Base-by-base conservation (phyloP, 2,113 vertebrate species). In the Melanerpes formicivorus region DNA sequence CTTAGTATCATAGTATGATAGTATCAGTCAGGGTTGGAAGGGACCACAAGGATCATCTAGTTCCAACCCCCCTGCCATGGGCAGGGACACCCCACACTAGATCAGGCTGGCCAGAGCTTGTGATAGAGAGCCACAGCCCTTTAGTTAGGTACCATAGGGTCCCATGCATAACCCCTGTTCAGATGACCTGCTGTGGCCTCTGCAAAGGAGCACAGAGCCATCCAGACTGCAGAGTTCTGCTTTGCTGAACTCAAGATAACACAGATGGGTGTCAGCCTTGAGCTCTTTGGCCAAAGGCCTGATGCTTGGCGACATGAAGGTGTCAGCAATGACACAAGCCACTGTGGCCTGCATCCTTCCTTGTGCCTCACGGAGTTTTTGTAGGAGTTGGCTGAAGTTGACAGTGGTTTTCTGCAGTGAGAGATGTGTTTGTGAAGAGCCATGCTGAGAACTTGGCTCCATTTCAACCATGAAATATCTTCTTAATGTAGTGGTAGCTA, bases 101-200 rank as follows among this genome's bases (percentile, higher is more conserved):
- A 34, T 34, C 34, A 34, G 34, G 34, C 34, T 34, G 34, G 34
- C 34, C 34, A 34, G 34, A 34, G 34, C 34, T 59, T 1, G 0
- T 69, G 64, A 55, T 58, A 14, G 40, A 40, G 27, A 67, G 26
- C 40, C 76, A 2, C 65, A 15, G 32, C 22, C 13, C 32, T 37
- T 50, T 25, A n/a, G 12, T 29, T 37, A 5, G 27, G 0, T 46
- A 2, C 34, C 4, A 0, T 1, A 2, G 58, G 59, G 64, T 70
- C 18, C 69, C 14, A 0, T 11, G 4, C 11, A 2, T 14, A 54
- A 10, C 32, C 15, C 8, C 55, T 32, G 18, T 27, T 37, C 19
- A 22, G 30, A 2, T 34, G 50, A 52, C 10, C n/a, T 40, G 42
- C 25, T 23, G 32, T 64, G 65, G 48, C 50, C 30, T 16, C 71